These are phyloP conservation scores for Latheticus oryzae DNA, from an alignment of 2,888 invertebrate species.

Conservation along the genomic window DNA sequence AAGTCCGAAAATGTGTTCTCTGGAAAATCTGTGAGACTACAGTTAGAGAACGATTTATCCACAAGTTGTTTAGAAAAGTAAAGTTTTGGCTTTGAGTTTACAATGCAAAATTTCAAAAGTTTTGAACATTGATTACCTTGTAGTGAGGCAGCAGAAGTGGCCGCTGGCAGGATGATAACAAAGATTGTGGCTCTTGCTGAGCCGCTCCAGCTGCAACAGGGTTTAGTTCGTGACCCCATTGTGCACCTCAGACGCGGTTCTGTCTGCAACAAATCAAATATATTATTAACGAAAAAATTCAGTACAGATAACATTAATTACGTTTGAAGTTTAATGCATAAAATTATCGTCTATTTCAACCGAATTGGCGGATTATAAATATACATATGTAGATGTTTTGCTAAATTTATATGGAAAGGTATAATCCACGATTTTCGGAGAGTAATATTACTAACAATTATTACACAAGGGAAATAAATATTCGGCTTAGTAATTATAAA, in stretches of 20 bases:
- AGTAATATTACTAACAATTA: too few relatives aligned
- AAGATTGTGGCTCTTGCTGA: conserved; percentile 44
- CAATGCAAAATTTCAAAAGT: not conserved
- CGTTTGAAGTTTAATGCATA: conserved; percentile 13
- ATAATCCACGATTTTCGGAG: too few relatives aligned
- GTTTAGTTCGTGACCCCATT: conserved; percentile 24
- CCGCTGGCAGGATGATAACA: conserved; percentile 45
- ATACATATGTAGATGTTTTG: too few relatives aligned
- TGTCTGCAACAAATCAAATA: conserved; percentile 29
- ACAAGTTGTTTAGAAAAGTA: too few relatives aligned
- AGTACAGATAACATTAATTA: conserved; percentile 22
- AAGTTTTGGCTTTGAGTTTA: too few relatives aligned
- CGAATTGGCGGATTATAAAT: not conserved
- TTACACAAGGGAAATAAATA: too few relatives aligned
- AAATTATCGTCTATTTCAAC: conserved; percentile 19
- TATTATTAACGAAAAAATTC: conserved; percentile 4
- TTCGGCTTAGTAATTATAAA: too few relatives aligned
- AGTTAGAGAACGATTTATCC: too few relatives aligned
- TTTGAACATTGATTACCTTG: conserved; percentile 42
- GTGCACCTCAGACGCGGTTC: conserved; percentile 25
- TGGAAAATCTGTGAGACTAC: too few relatives aligned
- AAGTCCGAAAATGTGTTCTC: too few relatives aligned
- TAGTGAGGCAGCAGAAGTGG: conserved; percentile 43
- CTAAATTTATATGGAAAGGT: too few relatives aligned
- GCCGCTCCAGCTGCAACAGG: conserved; percentile 45